Evolutionary conservation across 2,113 vertebrate species (phyloP), one percentile per base, ranked within the genome.

Genomic region (Oryctolagus cuniculus): DNA sequence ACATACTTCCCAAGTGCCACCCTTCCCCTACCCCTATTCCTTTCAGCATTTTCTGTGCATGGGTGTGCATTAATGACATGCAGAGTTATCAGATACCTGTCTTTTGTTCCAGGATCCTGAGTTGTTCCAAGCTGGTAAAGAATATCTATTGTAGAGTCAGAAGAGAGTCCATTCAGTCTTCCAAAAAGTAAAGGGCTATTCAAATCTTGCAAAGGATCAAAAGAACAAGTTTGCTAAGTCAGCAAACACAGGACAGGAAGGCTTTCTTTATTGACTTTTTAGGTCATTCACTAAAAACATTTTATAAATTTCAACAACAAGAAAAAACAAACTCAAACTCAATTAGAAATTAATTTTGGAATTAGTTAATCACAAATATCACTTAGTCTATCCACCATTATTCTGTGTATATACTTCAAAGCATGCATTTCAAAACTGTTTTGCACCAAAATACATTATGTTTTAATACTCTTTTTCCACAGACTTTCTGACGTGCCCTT

Each of bases 121-220:
- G 99, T 99, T 87, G 99, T 99, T 93, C 99, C 99, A 96, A 99
- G 99, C 97, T 99, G 99, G 98, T 99, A 99, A 79, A 99, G 99
- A 97, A 99, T 99, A 98, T 99, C 99, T 90, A 99, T 99, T 83
- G 99, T 99, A 93, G 99, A 99, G 98, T 99, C 99, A 94, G 99
- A 99, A 74, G 99, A 99, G 64, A 99, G 99, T 96, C 99, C 99
- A 96, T 99, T 99, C 63, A 99, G 98, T 96, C 99, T 99, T 96
- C 99, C 99, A 96, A 99, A 99, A 90, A 99, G 99, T 97, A 99
- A 98, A 94, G 99, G 99, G 94, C 99, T 99, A 98, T 99, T 99
- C 97, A 99, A 97, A 98, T 99, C 99, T 99, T 97, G 90, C 25
- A 97, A 96, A 94, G 0, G 93, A 89, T 44, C 19, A 89, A 95